Evolutionary conservation across 1,140 invertebrate species (phyloP), one percentile per base, ranked within the genome.

Genomic region (Nomia melanderi): DNA sequence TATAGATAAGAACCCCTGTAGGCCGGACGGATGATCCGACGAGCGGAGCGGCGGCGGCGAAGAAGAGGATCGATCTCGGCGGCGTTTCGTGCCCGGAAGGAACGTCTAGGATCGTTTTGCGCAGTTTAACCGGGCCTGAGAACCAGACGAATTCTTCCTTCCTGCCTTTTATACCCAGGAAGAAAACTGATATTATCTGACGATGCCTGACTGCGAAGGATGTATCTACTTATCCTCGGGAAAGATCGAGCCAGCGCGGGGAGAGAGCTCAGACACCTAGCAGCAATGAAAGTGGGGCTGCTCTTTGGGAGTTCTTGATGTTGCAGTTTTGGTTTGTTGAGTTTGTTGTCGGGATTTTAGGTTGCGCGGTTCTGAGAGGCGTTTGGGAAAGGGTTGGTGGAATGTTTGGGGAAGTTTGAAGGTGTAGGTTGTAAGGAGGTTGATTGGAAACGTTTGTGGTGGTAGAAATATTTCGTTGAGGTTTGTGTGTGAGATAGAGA

Each of bases 1-100:
- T 69, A 53, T 63, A 85, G 83, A 88, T 87, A 87, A 88, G 77
- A 77, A n/a, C 54, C 67, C 39, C 57, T n/a, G n/a, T n/a, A n/a
- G n/a, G n/a, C n/a, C n/a, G n/a, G 79, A 29, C 25, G 69, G 41
- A 44, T 44, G 14, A 77, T 53, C 77, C 57, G 27, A 36, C n/a
- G 31, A 8, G 3, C 8, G 33, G 33, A 36, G 3, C 33, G 8
- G 33, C 17, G 56, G 41, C 31, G 50, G 59, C 23, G 41, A 65
- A 54, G 25, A 29, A n/a, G 39, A 39, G 29, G 25, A 25, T n/a
- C 47, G 31, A 60, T 8, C 6, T 27, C 44, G 64, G 29, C 53
- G 57, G 23, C 31, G 70, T 69, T 73, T 65, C 66, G 41, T 83
- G 77, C 83, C 84, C 81, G 84, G 84, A 85, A 87, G 86, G 77